phyloP scores from a whole-genome alignment of 2,113 vertebrate species.

The Ceyx cyanopectus region DNA sequence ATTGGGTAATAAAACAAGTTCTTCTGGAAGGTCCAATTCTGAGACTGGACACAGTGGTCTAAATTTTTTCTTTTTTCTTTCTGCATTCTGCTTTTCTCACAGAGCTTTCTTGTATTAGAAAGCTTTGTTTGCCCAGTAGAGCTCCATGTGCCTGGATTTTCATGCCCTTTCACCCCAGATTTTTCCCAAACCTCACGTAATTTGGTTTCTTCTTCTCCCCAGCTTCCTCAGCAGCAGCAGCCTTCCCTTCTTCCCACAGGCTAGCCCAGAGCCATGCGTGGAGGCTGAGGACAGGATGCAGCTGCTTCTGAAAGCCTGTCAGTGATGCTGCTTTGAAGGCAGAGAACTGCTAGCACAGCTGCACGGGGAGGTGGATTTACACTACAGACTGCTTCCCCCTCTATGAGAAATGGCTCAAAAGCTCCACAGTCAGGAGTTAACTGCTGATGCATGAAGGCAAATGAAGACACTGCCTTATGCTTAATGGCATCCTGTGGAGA shows the following conservation, averaged over 20 bases:
- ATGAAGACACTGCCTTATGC: neutral
- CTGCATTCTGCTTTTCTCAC: neutral
- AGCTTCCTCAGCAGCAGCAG: constrained; percentile 6
- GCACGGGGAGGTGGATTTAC: constrained; percentile 46
- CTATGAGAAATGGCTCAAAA: constrained; percentile 44
- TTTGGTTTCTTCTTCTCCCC: neutral
- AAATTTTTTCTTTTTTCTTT: neutral
- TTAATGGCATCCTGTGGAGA: constrained; percentile 1
- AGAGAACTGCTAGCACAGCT: constrained; percentile 50
- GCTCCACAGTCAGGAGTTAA: constrained; percentile 37
- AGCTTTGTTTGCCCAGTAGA: neutral
- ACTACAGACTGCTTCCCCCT: neutral
- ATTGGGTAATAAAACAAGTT: neutral
- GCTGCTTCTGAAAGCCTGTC: constrained; percentile 54
- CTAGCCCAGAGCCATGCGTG: neutral
- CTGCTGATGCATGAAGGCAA: constrained; percentile 28
- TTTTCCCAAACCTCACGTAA: neutral
- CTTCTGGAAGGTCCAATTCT: neutral
- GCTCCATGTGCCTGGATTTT: neutral
- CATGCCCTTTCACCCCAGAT: neutral
- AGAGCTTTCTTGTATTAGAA: neutral
- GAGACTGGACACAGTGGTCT: neutral
- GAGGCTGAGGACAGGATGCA: constrained; percentile 54
- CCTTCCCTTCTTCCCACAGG: neutral
- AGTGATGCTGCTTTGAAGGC: constrained; percentile 59